Evolutionary conservation across 64 coral and sea anemone genomes (phyloP).

Genomic region (Dendrophyllia cribrosa): DNA sequence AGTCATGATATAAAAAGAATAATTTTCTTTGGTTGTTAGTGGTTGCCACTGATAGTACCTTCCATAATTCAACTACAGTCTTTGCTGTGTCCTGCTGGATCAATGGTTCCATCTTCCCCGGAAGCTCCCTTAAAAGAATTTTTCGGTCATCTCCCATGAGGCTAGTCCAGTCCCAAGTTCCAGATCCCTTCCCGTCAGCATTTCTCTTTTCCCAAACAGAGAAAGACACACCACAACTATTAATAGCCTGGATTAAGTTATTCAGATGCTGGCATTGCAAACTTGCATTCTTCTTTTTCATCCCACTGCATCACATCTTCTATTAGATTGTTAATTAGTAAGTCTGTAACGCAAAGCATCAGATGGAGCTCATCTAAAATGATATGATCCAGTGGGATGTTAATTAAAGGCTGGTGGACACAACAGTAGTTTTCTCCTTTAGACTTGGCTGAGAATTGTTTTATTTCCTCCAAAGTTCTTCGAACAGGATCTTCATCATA

Average conservation of each 20-base stretch:
- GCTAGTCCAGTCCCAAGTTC: conserved; percentile 64
- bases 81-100: not conserved
- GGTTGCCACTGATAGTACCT: not conserved
- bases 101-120: not conserved
- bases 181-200: conserved; percentile 73
- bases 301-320: conserved; percentile 65
- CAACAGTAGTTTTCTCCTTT: not conserved
- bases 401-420: conserved; percentile 31
- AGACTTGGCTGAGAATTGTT: not conserved
- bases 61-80: not conserved
- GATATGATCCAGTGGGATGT: conserved; percentile 64
- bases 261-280: not conserved
- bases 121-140: not conserved
- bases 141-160: conserved; percentile 68
- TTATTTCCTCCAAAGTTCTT: not conserved
- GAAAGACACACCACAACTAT: conserved; percentile 77
- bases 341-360: conserved; percentile 60
- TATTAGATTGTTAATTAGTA: conserved; percentile 49
- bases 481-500: not conserved
- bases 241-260: conserved; percentile 38
- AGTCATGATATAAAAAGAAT: too few species aligned
- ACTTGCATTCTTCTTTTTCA: conserved; percentile 28
- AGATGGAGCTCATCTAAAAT: conserved; percentile 73
- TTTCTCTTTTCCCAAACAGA: conserved; percentile 79
- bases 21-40: too few species aligned